Conservation (phyloP, 2,113 vertebrate genomes). For the Stictonetta naevosa region DNA sequence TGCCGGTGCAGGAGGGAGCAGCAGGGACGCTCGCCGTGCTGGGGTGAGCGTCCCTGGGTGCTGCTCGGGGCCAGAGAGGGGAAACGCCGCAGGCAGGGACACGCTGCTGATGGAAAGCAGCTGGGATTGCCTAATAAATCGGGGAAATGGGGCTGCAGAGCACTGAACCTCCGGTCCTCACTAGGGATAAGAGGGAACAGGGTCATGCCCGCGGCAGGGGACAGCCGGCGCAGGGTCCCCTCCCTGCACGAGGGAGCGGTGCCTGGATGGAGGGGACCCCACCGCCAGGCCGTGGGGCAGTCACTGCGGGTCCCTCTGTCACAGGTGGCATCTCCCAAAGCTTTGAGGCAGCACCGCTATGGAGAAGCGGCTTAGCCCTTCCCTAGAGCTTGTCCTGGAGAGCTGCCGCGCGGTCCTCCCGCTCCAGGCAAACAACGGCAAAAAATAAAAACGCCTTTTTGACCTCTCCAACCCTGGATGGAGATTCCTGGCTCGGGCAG, state of each 20-base stretch:
- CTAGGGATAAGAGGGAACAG: neutral
- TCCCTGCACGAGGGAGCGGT: neutral
- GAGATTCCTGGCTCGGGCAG: too few species aligned
- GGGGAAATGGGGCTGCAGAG: neutral
- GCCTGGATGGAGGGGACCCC: neutral
- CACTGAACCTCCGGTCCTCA: neutral
- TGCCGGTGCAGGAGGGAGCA: too few species aligned
- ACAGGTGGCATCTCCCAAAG: neutral
- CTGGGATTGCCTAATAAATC: neutral
- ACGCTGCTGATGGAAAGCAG: neutral
- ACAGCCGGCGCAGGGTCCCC: neutral
- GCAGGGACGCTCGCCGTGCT: too few species aligned
- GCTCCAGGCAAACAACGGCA: neutral
- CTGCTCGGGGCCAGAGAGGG: neutral
- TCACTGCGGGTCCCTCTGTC: fast-evolving
- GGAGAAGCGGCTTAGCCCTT: neutral
- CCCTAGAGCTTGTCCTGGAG: neutral
- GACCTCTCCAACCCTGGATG: too few species aligned
- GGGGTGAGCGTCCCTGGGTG: neutral
- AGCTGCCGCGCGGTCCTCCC: too few species aligned
- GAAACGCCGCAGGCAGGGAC: neutral
- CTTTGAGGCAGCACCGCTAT: neutral
- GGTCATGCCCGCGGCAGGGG: neutral
- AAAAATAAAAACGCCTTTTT: too few species aligned
- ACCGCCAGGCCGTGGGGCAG: neutral